phyloP scores from a whole-genome alignment of 2,888 invertebrate species.

The Apeira syringaria region DNA sequence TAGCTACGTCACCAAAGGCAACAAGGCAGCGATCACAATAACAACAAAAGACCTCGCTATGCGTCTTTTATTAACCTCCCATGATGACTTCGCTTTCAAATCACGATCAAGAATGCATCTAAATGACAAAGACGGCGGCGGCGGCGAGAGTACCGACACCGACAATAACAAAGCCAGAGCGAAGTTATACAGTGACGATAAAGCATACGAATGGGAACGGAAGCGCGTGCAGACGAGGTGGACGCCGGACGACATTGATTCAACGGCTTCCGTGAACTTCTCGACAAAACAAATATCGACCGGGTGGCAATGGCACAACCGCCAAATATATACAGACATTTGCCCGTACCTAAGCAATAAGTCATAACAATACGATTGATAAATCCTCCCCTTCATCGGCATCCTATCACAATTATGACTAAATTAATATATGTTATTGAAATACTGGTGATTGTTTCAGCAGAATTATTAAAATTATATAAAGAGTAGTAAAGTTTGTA shows the following conservation, averaged over 20 bases:
- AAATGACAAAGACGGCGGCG: too few relatives aligned
- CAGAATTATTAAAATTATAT: too few relatives aligned
- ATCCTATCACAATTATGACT: too few relatives aligned
- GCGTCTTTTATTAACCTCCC: conserved; percentile 27
- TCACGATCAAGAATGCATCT: conserved; percentile 8
- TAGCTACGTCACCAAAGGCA: conserved; percentile 53
- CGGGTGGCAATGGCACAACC: conserved; percentile 9
- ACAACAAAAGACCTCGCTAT: conserved; percentile 56
- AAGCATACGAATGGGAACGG: conserved; percentile 15
- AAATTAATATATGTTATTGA: too few relatives aligned
- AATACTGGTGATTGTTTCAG: too few relatives aligned
- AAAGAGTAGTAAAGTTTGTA: too few relatives aligned
- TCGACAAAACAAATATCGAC: conserved; percentile 20
- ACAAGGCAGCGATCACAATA: conserved; percentile 37
- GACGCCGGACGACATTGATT: conserved; percentile 21
- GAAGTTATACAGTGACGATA: conserved; percentile 1
- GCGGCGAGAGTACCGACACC: too few relatives aligned
- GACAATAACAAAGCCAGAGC: conserved; percentile 2
- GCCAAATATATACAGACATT: too few relatives aligned
- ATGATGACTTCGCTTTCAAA: conserved; percentile 8
- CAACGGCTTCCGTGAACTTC: conserved; percentile 28
- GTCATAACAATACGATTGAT: too few relatives aligned
- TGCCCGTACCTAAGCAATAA: too few relatives aligned
- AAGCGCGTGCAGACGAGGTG: conserved; percentile 19
- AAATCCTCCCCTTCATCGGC: too few relatives aligned